Conservation (phyloP, 2,113 vertebrate species). For the Tyto alba region DNA sequence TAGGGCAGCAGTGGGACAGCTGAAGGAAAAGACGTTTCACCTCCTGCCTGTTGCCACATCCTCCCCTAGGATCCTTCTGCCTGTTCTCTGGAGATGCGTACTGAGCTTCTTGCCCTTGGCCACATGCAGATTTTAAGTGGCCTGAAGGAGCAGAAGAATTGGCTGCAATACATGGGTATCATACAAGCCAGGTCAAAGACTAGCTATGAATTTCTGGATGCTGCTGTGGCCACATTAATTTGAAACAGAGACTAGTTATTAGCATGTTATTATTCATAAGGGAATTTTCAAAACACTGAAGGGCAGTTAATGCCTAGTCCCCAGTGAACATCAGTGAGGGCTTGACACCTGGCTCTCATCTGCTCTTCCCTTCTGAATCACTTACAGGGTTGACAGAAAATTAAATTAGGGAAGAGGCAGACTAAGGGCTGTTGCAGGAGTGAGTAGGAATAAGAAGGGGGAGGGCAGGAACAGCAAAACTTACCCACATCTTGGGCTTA, state of each 20-base stretch:
- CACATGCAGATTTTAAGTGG: not conserved
- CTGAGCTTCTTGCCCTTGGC: not conserved
- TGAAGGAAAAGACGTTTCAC: not conserved
- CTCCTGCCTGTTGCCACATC: not conserved
- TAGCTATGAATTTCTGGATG: not conserved
- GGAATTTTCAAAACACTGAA: not conserved
- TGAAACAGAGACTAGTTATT: not conserved
- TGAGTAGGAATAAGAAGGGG: not conserved
- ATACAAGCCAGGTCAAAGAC: not conserved
- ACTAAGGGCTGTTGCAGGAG: not conserved
- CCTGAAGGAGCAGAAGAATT: not conserved
- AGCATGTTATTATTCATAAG: not conserved
- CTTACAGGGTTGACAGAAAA: not conserved
- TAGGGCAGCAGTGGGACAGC: not conserved
- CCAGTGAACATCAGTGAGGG: not conserved
- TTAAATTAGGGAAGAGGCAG: not conserved
- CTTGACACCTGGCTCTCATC: not conserved
- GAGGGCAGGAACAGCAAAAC: slow-evolving; percentile 30
- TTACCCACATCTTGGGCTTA: slow-evolving; percentile 15
- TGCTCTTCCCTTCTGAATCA: not conserved
- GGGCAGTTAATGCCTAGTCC: not conserved
- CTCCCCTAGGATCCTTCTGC: not conserved
- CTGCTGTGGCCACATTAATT: not conserved
- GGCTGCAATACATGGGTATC: not conserved
- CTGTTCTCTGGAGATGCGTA: not conserved